Evolutionary conservation across 2,113 vertebrate genomes (phyloP), one percentile per base, ranked within the genome.

Genomic region (Thalassoma bifasciatum): DNA sequence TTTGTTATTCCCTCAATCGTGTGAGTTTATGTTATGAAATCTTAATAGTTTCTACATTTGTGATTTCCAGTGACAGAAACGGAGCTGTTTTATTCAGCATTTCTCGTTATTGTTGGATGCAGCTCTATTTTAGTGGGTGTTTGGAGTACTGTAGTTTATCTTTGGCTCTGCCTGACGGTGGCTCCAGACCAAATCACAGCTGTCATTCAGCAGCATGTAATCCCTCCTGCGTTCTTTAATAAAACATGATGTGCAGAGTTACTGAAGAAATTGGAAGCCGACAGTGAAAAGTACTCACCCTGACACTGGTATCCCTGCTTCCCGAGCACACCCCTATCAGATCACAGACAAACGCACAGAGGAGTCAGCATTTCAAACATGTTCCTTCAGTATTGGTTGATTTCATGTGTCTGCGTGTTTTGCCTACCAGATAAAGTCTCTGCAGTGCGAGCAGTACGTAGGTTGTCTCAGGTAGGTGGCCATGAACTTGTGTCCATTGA

Each of bases 291-390:
- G 72, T 75, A 91, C 97, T 97, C 95, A 99, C 97, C 97, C 96
- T 99, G 98, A 94, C 98, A 99, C 67, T 99, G 98, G 92, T 99
- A 99, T 78, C 98, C 98, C 91, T 99, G 98, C 92, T 99, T 99
- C 90, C 98, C 98, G 93, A 99, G 96, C 88, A 99, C 97, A 77
- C 98, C 98, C 98, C 98, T 99, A 93, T 72, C 75, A 76, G 93
- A 93, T 87, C 56, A 92, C 82, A 91, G 59, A 74, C 47, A 66
- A 72, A 89, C 49, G 80, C 44, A 87, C 75, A 91, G 17, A 80
- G 36, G 68, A 81, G 76, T 66, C 72, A 75, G 37, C 61, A 12
- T 54, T 58, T 78, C 47, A 61, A 34, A 1, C 30, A 42, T 21
- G 75, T 59, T 37, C n/a, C 66, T 69, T 10, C 61, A 56, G 58